These are phyloP conservation scores for Sula dactylatra DNA, from an alignment of 2,113 vertebrate species.

Conservation along the genomic window DNA sequence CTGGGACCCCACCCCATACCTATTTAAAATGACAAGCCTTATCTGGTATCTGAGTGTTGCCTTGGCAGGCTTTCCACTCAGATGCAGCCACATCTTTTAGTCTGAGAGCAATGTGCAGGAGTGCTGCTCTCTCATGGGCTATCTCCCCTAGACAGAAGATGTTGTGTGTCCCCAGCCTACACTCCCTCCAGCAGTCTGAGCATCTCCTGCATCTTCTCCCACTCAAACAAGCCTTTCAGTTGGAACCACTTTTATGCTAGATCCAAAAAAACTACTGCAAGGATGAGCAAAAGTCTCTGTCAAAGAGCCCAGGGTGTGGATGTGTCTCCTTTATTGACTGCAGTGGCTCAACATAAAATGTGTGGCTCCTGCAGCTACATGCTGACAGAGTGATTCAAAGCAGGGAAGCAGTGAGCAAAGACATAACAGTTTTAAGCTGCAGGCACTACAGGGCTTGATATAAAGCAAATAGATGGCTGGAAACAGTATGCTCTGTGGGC, in stretches of 20 bases:
- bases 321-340: not conserved
- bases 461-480: not conserved
- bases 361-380: not conserved
- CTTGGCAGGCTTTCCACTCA: not conserved
- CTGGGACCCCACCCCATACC: not conserved
- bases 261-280: not conserved
- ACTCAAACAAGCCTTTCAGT: not conserved
- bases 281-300: not conserved
- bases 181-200: not conserved
- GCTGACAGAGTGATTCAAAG: not conserved
- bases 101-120: not conserved
- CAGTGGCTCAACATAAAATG: not conserved
- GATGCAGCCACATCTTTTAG: not conserved
- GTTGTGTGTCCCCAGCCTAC: fast-evolving
- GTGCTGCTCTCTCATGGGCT: not conserved
- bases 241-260: not conserved
- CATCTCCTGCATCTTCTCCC: not conserved
- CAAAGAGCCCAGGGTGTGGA: not conserved
- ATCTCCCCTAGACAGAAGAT: not conserved
- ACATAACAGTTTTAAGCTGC: not conserved
- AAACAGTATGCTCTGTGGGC: not conserved
- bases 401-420: not conserved
- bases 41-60: not conserved
- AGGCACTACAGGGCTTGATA: not conserved
- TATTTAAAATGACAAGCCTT: not conserved